Percentiles rank a stretch among this genome's conserved stretches.
phyloP scores from a whole-genome alignment of 2,113 vertebrate genomes.

The Excalfactoria chinensis region DNA sequence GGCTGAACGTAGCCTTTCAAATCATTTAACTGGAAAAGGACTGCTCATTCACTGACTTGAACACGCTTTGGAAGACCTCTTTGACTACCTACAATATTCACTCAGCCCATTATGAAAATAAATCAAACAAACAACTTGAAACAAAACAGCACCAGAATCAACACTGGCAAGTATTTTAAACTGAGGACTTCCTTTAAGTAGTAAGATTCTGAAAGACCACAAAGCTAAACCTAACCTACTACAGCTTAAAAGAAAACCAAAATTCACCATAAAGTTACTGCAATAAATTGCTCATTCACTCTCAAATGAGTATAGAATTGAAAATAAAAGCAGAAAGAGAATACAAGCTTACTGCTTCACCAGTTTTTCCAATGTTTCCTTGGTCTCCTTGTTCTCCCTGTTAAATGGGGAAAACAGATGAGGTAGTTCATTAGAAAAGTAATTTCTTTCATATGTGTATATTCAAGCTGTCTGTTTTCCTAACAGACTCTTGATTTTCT shows the following conservation, averaged over 20 bases:
- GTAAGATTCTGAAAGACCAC: background rate
- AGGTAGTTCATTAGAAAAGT: conserved; percentile 1
- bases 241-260: background rate
- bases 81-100: background rate
- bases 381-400: conserved; percentile 93
- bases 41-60: background rate
- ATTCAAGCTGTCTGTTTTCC: background rate
- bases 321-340: conserved; percentile 32
- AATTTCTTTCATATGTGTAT: conserved; percentile 38
- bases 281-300: background rate
- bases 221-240: background rate
- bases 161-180: background rate
- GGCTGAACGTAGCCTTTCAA: background rate
- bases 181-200: background rate
- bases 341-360: conserved; percentile 87
- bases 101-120: background rate
- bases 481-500: background rate
- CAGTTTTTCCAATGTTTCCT: conserved; percentile 90
- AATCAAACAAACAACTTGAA: too few relatives aligned
- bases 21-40: background rate
- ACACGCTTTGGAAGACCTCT: background rate
- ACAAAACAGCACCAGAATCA: background rate
- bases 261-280: background rate
- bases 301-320: background rate
- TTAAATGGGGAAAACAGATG: conserved; percentile 58